Evolutionary conservation across 2,888 invertebrate species (phyloP).

Genomic region (Mayetiola destructor): DNA sequence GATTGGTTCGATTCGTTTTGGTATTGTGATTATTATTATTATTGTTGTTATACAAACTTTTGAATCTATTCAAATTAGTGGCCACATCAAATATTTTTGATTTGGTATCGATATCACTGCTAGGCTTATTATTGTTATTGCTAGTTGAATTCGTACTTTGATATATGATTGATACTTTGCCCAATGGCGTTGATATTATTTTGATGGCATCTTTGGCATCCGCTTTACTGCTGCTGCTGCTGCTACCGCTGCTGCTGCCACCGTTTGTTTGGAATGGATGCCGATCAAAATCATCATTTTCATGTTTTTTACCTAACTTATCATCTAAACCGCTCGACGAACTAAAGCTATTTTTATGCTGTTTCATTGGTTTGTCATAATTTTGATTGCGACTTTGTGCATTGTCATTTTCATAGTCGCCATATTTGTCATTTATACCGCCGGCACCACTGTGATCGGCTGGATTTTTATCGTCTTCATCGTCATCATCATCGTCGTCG

Average conservation of each 20-base stretch:
- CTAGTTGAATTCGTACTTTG: constrained; percentile 27
- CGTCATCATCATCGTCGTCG: constrained; percentile 11
- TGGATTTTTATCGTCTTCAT: constrained; percentile 13
- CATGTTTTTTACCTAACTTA: constrained; percentile 16
- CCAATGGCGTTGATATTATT: constrained; percentile 36
- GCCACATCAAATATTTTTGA: neutral
- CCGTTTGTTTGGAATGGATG: constrained; percentile 29
- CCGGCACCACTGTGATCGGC: neutral
- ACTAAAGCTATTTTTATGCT: constrained; percentile 2
- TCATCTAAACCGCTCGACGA: constrained; percentile 7
- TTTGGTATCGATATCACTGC: constrained; percentile 14
- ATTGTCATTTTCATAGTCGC: constrained; percentile 8
- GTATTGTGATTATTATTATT: constrained; percentile 26
- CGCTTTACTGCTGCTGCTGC: constrained; percentile 30
- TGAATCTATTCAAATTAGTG: constrained; percentile 1
- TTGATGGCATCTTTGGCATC: constrained; percentile 36
- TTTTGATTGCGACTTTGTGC: neutral
- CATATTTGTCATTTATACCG: constrained; percentile 1
- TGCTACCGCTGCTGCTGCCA: constrained; percentile 31
- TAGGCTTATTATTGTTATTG: constrained; percentile 21
- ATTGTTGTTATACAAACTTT: neutral
- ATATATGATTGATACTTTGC: constrained; percentile 36
- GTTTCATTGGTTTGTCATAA: neutral
- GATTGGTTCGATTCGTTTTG: neutral
- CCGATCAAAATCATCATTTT: constrained; percentile 25